Base-by-base conservation (phyloP, 2,888 invertebrate species). In the Hypolimnas misippus region DNA sequence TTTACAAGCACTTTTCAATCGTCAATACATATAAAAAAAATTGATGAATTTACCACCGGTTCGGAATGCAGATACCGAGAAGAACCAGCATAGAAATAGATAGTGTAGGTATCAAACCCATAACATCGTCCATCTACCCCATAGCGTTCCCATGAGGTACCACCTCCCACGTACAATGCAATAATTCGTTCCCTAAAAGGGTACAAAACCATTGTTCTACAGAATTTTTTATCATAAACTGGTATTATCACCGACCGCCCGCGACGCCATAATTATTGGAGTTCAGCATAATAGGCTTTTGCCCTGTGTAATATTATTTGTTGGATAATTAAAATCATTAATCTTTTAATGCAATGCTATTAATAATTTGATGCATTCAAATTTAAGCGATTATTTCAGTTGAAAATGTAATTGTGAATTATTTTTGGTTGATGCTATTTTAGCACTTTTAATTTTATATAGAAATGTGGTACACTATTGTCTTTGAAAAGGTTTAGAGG, bases 171-270 rank as follows among this genome's bases (percentile, higher is more conserved):
- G 61, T 17, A 17, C 62, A 63, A 57, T 17, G 33, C 33, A 40
- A 25, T 31, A 42, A 35, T 10, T 46, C 33, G 40, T n/a, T 40
- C 46, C 56, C 62, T 65, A 71, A 71, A 73, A 70, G 69, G 71
- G 68, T 65, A 69, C 73, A 74, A 73, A 77, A 75, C 72, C 73
- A 78, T 81, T 81, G 81, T 81, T 79, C 78, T 77, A n/a, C 21
- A n/a, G 12, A 21, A 12, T 21, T 46, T 46, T 46, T 46, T 46
- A 46, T 16, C 16, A 21, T 19, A 44, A 8, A 44, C n/a, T 21
- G 19, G n/a, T 12, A 14, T 40, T 46, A 46, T 46, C 46, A 62
- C 63, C 69, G 76, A 76, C 76, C 76, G 53, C 77, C 77, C 76
- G 75, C 62, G 38, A 73, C 38, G 74, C 60, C 50, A 58, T 52